Evolutionary conservation across 2,888 invertebrate species (phyloP).

Genomic region (Yponomeuta evonymella): DNA sequence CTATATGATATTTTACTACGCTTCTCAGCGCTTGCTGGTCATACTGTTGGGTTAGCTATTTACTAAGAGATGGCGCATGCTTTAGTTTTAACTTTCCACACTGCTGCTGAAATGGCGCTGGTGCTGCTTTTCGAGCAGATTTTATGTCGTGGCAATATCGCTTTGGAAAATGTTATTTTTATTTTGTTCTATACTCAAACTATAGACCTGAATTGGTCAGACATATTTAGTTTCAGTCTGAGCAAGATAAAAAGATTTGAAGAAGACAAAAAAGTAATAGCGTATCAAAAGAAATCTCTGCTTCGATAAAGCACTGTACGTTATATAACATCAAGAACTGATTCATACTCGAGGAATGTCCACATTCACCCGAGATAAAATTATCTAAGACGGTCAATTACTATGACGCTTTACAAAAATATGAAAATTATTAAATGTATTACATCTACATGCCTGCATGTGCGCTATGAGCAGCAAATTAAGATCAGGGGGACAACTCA

Average conservation of each 20-base stretch:
- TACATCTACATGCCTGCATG: background rate
- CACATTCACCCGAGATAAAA: background rate
- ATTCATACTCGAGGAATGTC: background rate
- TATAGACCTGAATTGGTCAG: too few species aligned
- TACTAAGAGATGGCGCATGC: background rate
- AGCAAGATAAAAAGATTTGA: too few species aligned
- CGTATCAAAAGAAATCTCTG: background rate
- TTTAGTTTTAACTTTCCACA: background rate
- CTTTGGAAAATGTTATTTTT: background rate
- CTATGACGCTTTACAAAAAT: conserved; percentile 6
- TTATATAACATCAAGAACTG: background rate
- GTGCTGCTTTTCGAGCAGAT: background rate
- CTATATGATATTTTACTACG: background rate
- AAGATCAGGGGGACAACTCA: background rate
- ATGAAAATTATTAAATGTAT: conserved; percentile 1
- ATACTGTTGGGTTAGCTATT: background rate
- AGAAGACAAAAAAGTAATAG: background rate
- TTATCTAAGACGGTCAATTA: background rate
- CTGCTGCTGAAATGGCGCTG: background rate
- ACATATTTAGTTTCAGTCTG: too few species aligned
- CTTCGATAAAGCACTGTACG: background rate
- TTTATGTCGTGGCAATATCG: background rate
- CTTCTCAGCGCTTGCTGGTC: background rate
- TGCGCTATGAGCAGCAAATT: background rate
- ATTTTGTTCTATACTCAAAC: too few species aligned